Percentiles rank a stretch among this genome's conserved stretches.
These are phyloP conservation scores for Xiphophorus birchmanni DNA, from an alignment of 2,797 vertebrate species.

Conservation along the genomic window DNA sequence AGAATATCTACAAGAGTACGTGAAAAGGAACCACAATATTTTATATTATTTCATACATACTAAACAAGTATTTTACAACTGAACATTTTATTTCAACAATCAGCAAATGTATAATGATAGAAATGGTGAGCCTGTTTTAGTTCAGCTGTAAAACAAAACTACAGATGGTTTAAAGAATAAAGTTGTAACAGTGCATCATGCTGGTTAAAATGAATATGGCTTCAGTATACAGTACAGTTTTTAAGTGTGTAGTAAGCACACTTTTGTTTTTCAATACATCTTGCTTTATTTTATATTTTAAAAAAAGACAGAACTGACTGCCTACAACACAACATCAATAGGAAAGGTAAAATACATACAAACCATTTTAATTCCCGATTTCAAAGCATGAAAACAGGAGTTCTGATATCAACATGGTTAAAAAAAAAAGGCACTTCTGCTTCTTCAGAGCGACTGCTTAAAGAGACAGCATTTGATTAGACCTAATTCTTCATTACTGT, in stretches of 20 bases:
- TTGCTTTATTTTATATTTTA: slow-evolving; percentile 31
- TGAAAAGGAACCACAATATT: background rate
- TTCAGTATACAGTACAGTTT: slow-evolving; percentile 21
- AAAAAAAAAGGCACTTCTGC: slow-evolving; percentile 79
- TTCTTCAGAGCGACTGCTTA: slow-evolving; percentile 56
- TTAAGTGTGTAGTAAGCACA: slow-evolving; percentile 12
- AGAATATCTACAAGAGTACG: slow-evolving; percentile 9
- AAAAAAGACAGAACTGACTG: slow-evolving; percentile 34
- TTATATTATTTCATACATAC: slow-evolving; percentile 17
- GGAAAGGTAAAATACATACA: slow-evolving; percentile 42
- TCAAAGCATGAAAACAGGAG: slow-evolving; percentile 41
- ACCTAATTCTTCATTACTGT: slow-evolving; percentile 47
- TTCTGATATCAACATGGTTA: slow-evolving; percentile 31
- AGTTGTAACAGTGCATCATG: slow-evolving; percentile 8
- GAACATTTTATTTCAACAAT: slow-evolving; percentile 7
- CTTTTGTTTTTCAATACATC: slow-evolving; percentile 7
- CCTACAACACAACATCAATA: slow-evolving; percentile 27
- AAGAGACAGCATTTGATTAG: slow-evolving; percentile 36
- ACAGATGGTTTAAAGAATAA: background rate
- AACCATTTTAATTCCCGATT: slow-evolving; percentile 17
- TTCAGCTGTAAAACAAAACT: slow-evolving; percentile 6
- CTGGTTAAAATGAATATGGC: slow-evolving; percentile 12
- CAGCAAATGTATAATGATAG: background rate
- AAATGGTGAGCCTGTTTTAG: slow-evolving; percentile 6
- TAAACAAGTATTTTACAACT: background rate